Evolutionary conservation across 2,113 vertebrate species (phyloP).

Genomic region (Hiodon tergisus): DNA sequence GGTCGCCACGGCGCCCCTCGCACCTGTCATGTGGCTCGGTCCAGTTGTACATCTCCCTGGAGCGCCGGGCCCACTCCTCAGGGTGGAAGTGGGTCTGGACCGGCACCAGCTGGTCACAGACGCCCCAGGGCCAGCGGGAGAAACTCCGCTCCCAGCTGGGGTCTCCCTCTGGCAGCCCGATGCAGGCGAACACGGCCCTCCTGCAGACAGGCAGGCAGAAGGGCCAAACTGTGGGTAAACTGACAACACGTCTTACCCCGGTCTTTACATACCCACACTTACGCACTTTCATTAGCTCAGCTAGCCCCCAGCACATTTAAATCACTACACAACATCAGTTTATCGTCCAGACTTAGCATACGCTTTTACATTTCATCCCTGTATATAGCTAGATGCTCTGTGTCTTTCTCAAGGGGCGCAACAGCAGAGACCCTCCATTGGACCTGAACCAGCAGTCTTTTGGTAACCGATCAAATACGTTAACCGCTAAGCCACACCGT

Average conservation of each 20-base stretch:
- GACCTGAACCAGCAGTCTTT: too few relatives aligned
- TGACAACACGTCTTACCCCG: not conserved
- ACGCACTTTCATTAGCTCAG: too few relatives aligned
- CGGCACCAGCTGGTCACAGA: conserved; percentile 83
- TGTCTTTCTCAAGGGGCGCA: too few relatives aligned
- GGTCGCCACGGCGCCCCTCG: not conserved
- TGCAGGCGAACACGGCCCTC: conserved; percentile 82
- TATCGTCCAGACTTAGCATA: too few relatives aligned
- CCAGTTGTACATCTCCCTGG: conserved; percentile 86
- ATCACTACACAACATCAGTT: too few relatives aligned
- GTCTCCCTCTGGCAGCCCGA: conserved; percentile 88
- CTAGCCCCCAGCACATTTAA: too few relatives aligned
- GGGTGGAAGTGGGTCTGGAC: conserved; percentile 68
- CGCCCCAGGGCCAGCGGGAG: conserved; percentile 83
- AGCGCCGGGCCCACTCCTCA: conserved; percentile 71
- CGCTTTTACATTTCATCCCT: too few relatives aligned
- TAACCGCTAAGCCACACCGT: too few relatives aligned
- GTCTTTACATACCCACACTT: too few relatives aligned
- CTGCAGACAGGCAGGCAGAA: conserved; percentile 52
- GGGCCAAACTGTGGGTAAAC: conserved; percentile 2
- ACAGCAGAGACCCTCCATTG: too few relatives aligned
- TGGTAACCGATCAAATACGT: too few relatives aligned
- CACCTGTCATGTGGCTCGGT: conserved; percentile 72
- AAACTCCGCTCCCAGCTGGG: conserved; percentile 78
- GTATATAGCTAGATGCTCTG: too few relatives aligned